phyloP scores from a whole-genome alignment of 2,797 vertebrate genomes.

The Sarcoramphus papa region DNA sequence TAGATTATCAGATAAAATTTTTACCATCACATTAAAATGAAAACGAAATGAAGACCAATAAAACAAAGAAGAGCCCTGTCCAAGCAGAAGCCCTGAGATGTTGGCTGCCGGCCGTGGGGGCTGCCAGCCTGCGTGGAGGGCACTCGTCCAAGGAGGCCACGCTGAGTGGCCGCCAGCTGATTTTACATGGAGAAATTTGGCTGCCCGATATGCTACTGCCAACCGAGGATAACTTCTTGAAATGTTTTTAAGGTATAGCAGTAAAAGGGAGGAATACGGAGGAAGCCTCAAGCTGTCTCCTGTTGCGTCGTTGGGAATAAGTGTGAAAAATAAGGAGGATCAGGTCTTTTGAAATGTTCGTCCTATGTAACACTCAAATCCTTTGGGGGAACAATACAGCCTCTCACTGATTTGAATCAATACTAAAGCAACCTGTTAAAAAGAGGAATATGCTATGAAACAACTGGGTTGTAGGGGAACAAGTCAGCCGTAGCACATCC shows the following conservation, averaged over 20 bases:
- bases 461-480: background rate
- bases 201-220: background rate
- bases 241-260: background rate
- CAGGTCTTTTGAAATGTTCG: background rate
- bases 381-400: background rate
- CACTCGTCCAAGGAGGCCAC: background rate
- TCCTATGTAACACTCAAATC: background rate
- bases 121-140: background rate
- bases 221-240: background rate
- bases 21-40: slow-evolving; percentile 26
- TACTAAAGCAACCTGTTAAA: background rate
- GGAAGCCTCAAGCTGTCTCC: background rate
- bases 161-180: background rate
- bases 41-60: slow-evolving; percentile 37
- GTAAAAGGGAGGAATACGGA: background rate
- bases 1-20: slow-evolving; percentile 54
- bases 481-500: background rate
- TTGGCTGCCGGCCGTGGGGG: background rate
- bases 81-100: background rate
- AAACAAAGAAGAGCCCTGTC: background rate
- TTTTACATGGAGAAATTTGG: background rate
- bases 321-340: slow-evolving; percentile 9
- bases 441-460: background rate
- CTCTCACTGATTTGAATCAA: slow-evolving; percentile 5
- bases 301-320: background rate